A percentile compares a stretch with the other conserved stretches of the same genome.
These are phyloP conservation scores for Eumerus sabulonum DNA, from an alignment of 2,888 invertebrate genomes.

Conservation along the genomic window DNA sequence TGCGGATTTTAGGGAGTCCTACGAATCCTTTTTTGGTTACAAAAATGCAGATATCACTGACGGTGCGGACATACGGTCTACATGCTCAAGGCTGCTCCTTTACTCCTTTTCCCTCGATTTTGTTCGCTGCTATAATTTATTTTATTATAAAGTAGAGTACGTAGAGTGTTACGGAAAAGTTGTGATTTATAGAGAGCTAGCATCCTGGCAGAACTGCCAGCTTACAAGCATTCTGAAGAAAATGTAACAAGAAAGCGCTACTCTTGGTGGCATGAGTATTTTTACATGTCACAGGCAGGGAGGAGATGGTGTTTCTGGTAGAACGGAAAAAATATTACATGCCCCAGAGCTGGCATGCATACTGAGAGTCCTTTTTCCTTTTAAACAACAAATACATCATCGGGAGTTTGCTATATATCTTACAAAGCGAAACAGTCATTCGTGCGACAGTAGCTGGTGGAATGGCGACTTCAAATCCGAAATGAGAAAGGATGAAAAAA, in stretches of 20 bases:
- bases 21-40: background rate
- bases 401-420: slow-evolving; percentile 28
- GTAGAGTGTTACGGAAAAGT: slow-evolving; percentile 52
- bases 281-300: slow-evolving; percentile 43
- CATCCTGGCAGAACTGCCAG: slow-evolving; percentile 42
- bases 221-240: background rate
- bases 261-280: slow-evolving; percentile 44
- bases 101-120: slow-evolving; percentile 1
- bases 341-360: slow-evolving; percentile 39
- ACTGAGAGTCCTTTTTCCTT: slow-evolving; percentile 48
- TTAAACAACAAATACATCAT: slow-evolving; percentile 63
- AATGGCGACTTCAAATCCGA: background rate
- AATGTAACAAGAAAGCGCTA: background rate
- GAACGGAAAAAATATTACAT: slow-evolving; percentile 35
- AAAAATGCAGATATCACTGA: background rate
- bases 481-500: background rate
- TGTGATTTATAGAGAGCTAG: slow-evolving; percentile 59
- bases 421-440: slow-evolving; percentile 33
- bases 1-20: too few species aligned
- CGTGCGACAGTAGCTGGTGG: slow-evolving; percentile 41
- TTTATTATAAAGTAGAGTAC: slow-evolving; percentile 48
- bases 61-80: too few species aligned
- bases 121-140: slow-evolving; percentile 54
- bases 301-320: background rate
- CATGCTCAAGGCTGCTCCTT: slow-evolving; percentile 11